A percentile compares a stretch with the other conserved stretches of the same genome.
Conservation (phyloP, 2,113 vertebrate species). For the Spermophilus dauricus region DNA sequence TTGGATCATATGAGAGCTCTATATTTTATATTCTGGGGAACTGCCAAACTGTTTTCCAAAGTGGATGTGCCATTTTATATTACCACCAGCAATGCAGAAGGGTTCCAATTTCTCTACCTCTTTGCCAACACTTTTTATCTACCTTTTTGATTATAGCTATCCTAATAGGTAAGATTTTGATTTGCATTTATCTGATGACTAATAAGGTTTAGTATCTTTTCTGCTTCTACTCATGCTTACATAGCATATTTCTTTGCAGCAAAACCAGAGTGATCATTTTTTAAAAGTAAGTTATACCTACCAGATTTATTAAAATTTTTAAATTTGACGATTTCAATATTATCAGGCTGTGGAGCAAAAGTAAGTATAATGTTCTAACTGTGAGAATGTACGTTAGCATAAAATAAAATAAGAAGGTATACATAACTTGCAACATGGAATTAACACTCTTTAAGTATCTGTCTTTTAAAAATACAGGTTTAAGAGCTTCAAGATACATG, state of each 20-base stretch:
- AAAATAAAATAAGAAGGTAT: neutral
- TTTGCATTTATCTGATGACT: neutral
- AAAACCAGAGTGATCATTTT: neutral
- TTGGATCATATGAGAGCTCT: neutral
- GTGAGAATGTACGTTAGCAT: neutral
- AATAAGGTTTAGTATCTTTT: neutral
- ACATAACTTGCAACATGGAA: neutral
- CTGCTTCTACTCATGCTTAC: neutral
- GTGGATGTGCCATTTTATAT: neutral
- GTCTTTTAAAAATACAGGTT: neutral
- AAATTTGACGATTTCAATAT: neutral
- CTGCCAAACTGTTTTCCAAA: slow-evolving; percentile 32
- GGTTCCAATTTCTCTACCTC: neutral
- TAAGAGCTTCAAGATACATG: neutral
- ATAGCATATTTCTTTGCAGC: slow-evolving; percentile 11
- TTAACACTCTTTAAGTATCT: neutral
- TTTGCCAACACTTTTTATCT: neutral
- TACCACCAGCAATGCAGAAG: neutral
- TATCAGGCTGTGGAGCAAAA: neutral
- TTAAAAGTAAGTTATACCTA: neutral
- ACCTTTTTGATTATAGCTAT: neutral
- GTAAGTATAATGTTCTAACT: neutral
- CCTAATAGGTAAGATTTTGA: neutral
- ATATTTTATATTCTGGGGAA: neutral
- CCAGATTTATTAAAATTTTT: neutral